Evolutionary conservation across 2,888 invertebrate species (phyloP).

Genomic region (Tetramorium bicarinatum): DNA sequence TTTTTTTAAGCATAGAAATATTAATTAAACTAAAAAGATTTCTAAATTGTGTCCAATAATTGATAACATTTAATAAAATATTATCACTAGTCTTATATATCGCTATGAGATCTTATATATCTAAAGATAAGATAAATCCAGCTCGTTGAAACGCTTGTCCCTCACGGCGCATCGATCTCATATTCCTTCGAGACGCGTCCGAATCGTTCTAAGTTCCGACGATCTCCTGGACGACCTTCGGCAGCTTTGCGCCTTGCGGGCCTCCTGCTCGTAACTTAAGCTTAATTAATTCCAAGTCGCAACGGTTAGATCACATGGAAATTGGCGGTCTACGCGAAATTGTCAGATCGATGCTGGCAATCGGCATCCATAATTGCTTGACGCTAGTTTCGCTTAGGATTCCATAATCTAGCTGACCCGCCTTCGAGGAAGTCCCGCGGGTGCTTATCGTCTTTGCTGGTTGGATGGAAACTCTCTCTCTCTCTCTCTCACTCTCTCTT

Average conservation of each 20-base stretch:
- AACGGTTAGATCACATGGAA: slow-evolving; percentile 71
- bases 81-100: not conserved
- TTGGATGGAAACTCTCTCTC: slow-evolving; percentile 4
- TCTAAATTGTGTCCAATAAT: not conserved
- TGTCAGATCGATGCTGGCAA: slow-evolving; percentile 76
- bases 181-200: slow-evolving; percentile 1
- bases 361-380: slow-evolving; percentile 75
- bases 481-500: slow-evolving; percentile 9
- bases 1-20: not conserved
- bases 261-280: slow-evolving; percentile 70
- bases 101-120: not conserved
- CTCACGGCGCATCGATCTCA: slow-evolving; percentile 14
- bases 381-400: slow-evolving; percentile 49
- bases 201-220: slow-evolving; percentile 41
- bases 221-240: slow-evolving; percentile 50
- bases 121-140: slow-evolving; percentile 4
- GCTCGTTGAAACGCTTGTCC: not conserved
- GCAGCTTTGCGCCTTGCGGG: slow-evolving; percentile 67
- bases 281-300: slow-evolving; percentile 77
- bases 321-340: slow-evolving; percentile 77
- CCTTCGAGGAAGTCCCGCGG: slow-evolving; percentile 54
- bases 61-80: not conserved
- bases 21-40: not conserved
- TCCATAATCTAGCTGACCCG: slow-evolving; percentile 40
- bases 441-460: slow-evolving; percentile 56